Evolutionary conservation across 2,888 invertebrate genomes (phyloP).

Genomic region (Monochamus alternatus): DNA sequence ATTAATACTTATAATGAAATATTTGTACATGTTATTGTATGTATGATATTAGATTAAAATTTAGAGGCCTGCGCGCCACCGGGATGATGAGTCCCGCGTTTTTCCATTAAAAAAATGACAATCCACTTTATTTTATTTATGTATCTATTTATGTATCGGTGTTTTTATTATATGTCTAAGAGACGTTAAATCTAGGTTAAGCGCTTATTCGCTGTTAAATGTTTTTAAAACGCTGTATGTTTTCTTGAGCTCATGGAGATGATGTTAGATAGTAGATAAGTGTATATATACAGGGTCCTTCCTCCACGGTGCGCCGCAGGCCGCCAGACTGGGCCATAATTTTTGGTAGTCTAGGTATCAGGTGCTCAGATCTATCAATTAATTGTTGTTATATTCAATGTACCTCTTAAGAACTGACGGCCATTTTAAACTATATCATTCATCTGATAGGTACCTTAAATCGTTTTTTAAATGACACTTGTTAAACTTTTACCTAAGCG

Average conservation of each 20-base stretch:
- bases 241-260: constrained; percentile 56
- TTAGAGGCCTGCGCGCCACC: constrained; percentile 56
- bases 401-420: constrained; percentile 66
- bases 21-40: constrained; percentile 71
- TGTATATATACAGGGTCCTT: constrained; percentile 51
- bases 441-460: constrained; percentile 36
- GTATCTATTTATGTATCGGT: constrained; percentile 66
- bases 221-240: constrained; percentile 63
- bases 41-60: constrained; percentile 64
- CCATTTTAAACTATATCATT: constrained; percentile 54
- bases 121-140: constrained; percentile 68
- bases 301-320: constrained; percentile 55
- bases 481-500: constrained; percentile 41
- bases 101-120: constrained; percentile 67
- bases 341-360: constrained; percentile 66
- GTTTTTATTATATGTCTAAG: constrained; percentile 66
- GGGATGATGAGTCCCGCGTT: constrained; percentile 58
- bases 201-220: constrained; percentile 56
- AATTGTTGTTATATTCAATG: constrained; percentile 68
- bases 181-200: constrained; percentile 66
- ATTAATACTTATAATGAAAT: constrained; percentile 68
- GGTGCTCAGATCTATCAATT: constrained; percentile 70
- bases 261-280: constrained; percentile 54
- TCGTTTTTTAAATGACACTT: constrained; percentile 33
- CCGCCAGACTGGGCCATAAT: constrained; percentile 66